Base-by-base conservation (phyloP, 2,888 invertebrate species). In the Xestia ashworthii region DNA sequence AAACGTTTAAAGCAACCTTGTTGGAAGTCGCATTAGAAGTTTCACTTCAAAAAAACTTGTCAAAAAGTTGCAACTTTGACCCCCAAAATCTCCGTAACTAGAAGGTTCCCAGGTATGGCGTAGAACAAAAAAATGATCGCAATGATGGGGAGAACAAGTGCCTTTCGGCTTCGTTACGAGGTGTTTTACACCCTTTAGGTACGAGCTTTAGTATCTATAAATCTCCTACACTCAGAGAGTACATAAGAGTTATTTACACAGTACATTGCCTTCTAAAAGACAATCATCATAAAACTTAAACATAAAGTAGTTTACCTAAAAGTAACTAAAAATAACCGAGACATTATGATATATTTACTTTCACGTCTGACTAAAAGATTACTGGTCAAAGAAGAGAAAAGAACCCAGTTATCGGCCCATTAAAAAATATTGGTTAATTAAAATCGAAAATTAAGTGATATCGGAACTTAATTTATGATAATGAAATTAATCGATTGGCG, bases 391-490 rank as follows among this genome's bases (percentile, higher is more conserved):
- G 69, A 79, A 74, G 60, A 62, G 80, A 83, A 81, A 48, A 67
- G 12, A 41, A 50, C 25, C 87, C 85, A 81, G 72, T 85, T 83
- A 74, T 73, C 67, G 65, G 16, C 48, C 38, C 58, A 71, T 55
- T 55, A 74, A 2, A 71, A 55, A 83, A 77, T 87, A 80, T 78
- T 62, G 65, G 50, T 69, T 80, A 79, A 82, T 87, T 88, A 87
- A 88, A 83, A 77, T 78, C 46, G 62, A 78, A 76, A 77, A 80
- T 83, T 74, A 80, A 80, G 71, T 77, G 71, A 66, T 73, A 53
- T 71, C 53, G 22, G 16, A 74, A 76, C 65, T 64, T 74, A 80
- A 87, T 87, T 88, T 88, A 89, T 88, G 87, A 65, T 88, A 76
- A 88, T 85, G 60, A 83, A 75, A 71, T 78, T 81, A 80, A 79